Percentiles rank a stretch among this genome's conserved stretches.
Evolutionary conservation across 1,140 invertebrate species (phyloP).

Genomic region (Panonychus citri): DNA sequence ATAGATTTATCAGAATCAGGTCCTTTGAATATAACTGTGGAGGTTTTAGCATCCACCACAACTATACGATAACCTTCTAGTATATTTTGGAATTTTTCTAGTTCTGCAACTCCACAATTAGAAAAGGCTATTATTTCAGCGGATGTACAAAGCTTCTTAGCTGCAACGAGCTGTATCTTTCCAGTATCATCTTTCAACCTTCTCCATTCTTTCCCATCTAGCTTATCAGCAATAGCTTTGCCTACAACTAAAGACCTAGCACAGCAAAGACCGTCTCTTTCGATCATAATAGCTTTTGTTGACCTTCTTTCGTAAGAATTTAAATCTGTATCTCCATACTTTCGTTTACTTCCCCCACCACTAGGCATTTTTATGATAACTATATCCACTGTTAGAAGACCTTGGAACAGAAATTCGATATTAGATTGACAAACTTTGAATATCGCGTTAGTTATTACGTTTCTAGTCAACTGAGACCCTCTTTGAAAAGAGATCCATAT

Average conservation of each 20-base stretch:
- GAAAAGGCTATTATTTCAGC: neutral
- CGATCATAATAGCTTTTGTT: neutral
- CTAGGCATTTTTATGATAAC: neutral
- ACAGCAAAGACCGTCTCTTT: neutral
- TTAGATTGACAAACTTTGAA: neutral
- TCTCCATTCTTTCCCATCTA: neutral
- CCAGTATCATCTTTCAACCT: neutral
- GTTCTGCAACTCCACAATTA: neutral
- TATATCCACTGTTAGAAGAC: neutral
- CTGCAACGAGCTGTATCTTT: neutral
- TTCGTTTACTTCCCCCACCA: neutral
- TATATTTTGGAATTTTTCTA: neutral
- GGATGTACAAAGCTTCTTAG: neutral
- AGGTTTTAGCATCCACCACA: neutral
- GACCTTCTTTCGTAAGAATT: neutral
- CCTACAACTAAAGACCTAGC: neutral
- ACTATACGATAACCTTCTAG: neutral
- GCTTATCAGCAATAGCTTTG: neutral
- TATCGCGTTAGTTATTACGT: too few species aligned
- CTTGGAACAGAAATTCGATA: neutral
- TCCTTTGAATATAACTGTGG: neutral
- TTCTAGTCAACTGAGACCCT: too few species aligned
- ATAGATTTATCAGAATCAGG: neutral
- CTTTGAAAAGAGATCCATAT: too few species aligned
- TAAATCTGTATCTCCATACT: neutral